phyloP scores from a whole-genome alignment of 1,140 invertebrate species.

The Heliconius himera region DNA sequence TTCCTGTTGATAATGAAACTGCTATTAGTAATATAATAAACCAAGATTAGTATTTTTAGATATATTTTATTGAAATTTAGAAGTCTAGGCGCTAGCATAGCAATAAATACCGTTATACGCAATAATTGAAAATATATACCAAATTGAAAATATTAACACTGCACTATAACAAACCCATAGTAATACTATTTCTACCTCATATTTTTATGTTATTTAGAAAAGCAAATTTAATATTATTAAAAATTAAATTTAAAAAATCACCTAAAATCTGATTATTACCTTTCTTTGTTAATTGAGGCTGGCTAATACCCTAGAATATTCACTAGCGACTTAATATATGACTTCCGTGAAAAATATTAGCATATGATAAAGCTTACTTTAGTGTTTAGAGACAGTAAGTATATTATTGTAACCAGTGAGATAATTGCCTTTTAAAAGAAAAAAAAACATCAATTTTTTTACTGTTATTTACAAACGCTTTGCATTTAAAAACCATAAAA shows the following conservation, averaged over 20 bases:
- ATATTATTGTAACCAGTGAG: neutral
- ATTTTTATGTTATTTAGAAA: neutral
- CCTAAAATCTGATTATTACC: neutral
- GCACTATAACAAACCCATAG: neutral
- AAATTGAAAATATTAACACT: neutral
- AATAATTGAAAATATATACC: neutral
- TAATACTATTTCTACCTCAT: slow-evolving; percentile 1
- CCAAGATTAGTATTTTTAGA: slow-evolving; percentile 27
- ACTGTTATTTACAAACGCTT: neutral
- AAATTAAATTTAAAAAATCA: neutral
- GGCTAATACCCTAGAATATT: neutral
- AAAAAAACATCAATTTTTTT: neutral
- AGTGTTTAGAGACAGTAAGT: neutral
- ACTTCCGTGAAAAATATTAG: too few species aligned
- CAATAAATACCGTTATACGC: neutral
- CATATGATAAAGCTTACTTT: too few species aligned
- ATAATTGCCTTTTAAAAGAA: slow-evolving; percentile 6
- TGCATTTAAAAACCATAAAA: neutral
- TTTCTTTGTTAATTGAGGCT: neutral
- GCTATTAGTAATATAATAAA: slow-evolving; percentile 18
- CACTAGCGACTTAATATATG: too few species aligned
- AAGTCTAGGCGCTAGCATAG: neutral
- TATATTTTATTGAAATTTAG: slow-evolving; percentile 10
- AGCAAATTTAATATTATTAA: neutral
- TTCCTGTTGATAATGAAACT: slow-evolving; percentile 33